Conservation (phyloP, 2,113 vertebrate genomes). For the Myanophis thanlyinensis region DNA sequence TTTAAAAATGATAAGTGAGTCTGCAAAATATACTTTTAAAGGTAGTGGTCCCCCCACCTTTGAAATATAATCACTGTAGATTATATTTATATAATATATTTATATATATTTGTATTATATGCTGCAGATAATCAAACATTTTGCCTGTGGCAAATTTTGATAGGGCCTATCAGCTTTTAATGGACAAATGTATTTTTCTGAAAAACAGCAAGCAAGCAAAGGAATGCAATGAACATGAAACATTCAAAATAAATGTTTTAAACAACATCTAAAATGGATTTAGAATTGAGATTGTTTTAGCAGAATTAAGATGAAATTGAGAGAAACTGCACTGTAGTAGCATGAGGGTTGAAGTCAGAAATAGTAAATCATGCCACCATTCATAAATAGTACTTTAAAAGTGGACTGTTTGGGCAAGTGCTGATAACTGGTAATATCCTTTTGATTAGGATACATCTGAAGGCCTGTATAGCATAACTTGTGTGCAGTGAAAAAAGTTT, state of each 20-base stretch:
- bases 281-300: slow-evolving; percentile 60
- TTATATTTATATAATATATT: no score
- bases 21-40: slow-evolving; percentile 49
- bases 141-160: slow-evolving; percentile 47
- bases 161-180: slow-evolving; percentile 47
- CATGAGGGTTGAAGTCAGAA: slow-evolving; percentile 51
- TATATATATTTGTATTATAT: no score
- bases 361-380: not conserved
- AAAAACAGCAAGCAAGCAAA: slow-evolving; percentile 55
- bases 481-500: not conserved
- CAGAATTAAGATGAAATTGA: slow-evolving; percentile 43
- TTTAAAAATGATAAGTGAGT: slow-evolving; percentile 50
- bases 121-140: slow-evolving; percentile 50
- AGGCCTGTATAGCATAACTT: not conserved
- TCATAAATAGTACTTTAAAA: not conserved
- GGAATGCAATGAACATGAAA: slow-evolving; percentile 44
- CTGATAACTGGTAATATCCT: not conserved
- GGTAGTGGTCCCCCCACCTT: slow-evolving; percentile 1
- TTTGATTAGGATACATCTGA: not conserved
- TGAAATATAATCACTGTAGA: slow-evolving; percentile 44
- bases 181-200: not conserved
- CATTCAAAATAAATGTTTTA: slow-evolving; percentile 35
- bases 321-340: not conserved
- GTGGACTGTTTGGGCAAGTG: not conserved
- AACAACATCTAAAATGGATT: slow-evolving; percentile 39